Evolutionary conservation across 2,113 vertebrate species (phyloP), one percentile per base, ranked within the genome.

Genomic region (Machaerirhynchus nigripectus): DNA sequence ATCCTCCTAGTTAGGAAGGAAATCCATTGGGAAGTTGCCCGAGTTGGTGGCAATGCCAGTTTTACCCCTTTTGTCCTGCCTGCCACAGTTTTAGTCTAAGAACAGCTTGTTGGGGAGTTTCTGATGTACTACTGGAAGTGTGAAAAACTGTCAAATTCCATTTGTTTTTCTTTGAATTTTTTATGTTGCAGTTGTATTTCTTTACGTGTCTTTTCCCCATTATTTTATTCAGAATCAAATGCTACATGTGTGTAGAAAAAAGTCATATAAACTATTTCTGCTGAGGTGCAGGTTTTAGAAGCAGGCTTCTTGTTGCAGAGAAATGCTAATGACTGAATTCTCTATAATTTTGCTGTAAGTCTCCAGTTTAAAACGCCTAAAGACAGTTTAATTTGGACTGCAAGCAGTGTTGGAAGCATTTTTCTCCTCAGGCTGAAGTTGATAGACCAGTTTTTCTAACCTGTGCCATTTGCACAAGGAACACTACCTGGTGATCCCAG

Each of bases 381-480:
- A 91, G 70, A 55, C 70, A 61, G 31, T 70, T 95, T 42, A 42
- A 39, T 93, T 95, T 56, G 46, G 55, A 55, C 88, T 91, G 46
- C 63, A 84, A 22, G 40, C 53, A 63, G 27, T 39, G 42, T 88
- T 86, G 83, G 63, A 52, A 67, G 69, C n/a, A 11, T 69, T 87
- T 92, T 64, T 68, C 60, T 90, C 39, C 82, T 61, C 42, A 47
- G 50, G 33, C 27, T 73, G 78, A 83, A 80, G 87, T 26, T 94
- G 91, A 70, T 28, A 20, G 90, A 80, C 87, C 85, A 70, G 93
- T 93, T 94, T 79, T 94, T 91, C 87, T 86, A 13, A 90, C 59
- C 50, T 73, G 44, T 0, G 4, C 31, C 22, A 30, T 87, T 83
- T 83, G 31, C 63, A 5, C 42, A 28, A 73, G 82, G 76, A 91